Base-by-base conservation (phyloP, 2,797 vertebrate species). In the Okamejei kenojei region DNA sequence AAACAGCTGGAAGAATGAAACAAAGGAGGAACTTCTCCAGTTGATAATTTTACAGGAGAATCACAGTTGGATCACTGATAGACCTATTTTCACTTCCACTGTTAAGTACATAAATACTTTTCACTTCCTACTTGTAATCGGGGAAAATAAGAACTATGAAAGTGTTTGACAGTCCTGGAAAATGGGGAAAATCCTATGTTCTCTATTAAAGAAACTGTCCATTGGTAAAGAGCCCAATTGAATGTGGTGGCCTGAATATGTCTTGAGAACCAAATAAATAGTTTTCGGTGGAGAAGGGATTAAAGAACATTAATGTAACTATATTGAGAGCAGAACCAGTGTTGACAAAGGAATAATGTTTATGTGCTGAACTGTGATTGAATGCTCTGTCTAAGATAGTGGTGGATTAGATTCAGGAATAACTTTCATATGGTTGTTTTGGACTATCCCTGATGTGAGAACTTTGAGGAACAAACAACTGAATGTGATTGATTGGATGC, bases 21-120 rank as follows among this genome's bases (percentile, higher is more conserved):
- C 73, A 68, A 91, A 61, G 35, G 38, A 90, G 65, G 35, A 71
- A 54, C 68, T 91, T 74, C 7, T 88, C n/a, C n/a, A 10, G 17
- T 88, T 88, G 29, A 32, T 88, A 7, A 68, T 68, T 88, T 88
- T 88, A 88, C 84, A 35, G n/a, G 68, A 68, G 61, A 88, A 88
- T 35, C 77, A 35, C 1, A 35, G 13, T 78, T 35, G 77, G 77
- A 32, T 88, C 17, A 65, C 15, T 79, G 78, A 79, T 35, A 38
- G 5, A 38, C 13, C 13, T 2, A 79, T 35, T 88, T 88, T 88
- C 84, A 88, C 17, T 68, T 88, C n/a, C 61, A 32, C 29, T n/a
- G 82, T 65, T 86, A 63, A 7, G 45, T 54, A 54, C 45, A 54
- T 54, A 54, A 54, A 6, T 54, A 54, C 45, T 54, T 54, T 63